Percentiles rank a stretch among this genome's conserved stretches.
These are phyloP conservation scores for Novumbra hubbsi DNA, from an alignment of 2,797 vertebrate genomes.

Conservation along the genomic window DNA sequence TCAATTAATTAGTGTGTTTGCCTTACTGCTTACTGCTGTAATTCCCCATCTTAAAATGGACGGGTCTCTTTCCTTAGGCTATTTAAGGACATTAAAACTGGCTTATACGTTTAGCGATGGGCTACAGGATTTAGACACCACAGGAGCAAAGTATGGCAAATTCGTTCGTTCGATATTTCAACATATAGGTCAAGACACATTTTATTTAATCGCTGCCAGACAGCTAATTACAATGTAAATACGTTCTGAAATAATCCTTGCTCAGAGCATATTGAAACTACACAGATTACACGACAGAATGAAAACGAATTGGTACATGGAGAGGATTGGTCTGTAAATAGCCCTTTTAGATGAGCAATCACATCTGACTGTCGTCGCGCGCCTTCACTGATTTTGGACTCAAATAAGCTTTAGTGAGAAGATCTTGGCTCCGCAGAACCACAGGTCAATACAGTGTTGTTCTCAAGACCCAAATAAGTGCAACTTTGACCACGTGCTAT, in stretches of 20 bases:
- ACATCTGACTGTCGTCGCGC: background rate
- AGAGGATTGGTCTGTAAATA: constrained; percentile 21
- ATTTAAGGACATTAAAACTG: constrained; percentile 53
- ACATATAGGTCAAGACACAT: constrained; percentile 10
- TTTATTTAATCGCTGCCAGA: constrained; percentile 12
- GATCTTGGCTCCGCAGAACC: constrained; percentile 7
- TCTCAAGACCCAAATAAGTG: constrained; percentile 32
- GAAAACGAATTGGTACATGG: constrained; percentile 8
- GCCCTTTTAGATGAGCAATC: constrained; percentile 30
- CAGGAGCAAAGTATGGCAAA: constrained; percentile 55
- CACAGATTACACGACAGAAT: constrained; percentile 30
- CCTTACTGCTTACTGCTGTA: constrained; percentile 42
- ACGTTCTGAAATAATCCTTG: constrained; percentile 54
- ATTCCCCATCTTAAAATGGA: constrained; percentile 62
- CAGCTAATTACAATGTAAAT: constrained; percentile 32
- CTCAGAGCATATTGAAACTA: constrained; percentile 53
- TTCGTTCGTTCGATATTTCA: constrained; percentile 35
- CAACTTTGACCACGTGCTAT: constrained; percentile 27
- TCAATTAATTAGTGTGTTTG: constrained; percentile 37
- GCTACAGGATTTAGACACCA: constrained; percentile 45
- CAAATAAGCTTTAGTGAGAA: background rate
- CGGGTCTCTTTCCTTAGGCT: constrained; percentile 44
- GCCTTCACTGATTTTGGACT: background rate
- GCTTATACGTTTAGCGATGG: constrained; percentile 40
- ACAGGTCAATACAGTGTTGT: constrained; percentile 15